These are phyloP conservation scores for Mycteria americana DNA, from an alignment of 2,797 vertebrate species.

Conservation along the genomic window DNA sequence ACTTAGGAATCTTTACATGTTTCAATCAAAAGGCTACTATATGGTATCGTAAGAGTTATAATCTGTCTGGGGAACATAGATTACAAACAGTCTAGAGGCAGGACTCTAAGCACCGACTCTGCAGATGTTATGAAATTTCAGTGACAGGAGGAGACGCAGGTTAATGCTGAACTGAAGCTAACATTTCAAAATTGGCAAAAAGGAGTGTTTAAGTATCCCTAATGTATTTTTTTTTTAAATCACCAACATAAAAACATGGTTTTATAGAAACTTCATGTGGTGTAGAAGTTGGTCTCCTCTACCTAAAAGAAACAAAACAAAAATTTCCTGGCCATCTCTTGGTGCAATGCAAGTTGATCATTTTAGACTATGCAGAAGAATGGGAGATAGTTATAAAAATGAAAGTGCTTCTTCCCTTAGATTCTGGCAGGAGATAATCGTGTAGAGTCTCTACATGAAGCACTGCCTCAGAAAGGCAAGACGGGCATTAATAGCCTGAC, in stretches of 20 bases:
- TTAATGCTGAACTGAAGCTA: neutral
- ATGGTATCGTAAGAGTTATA: neutral
- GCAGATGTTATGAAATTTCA: neutral
- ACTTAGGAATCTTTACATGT: neutral
- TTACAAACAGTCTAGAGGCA: slow-evolving; percentile 1
- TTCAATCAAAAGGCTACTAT: neutral
- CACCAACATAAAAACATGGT: neutral
- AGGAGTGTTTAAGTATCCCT: neutral
- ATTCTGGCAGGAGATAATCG: neutral
- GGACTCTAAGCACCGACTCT: neutral
- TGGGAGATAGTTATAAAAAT: neutral
- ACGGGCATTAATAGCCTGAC: neutral
- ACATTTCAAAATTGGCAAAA: neutral
- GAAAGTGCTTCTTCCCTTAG: neutral
- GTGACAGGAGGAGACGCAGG: neutral
- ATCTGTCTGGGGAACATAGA: neutral
- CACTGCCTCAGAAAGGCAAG: neutral
- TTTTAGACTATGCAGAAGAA: neutral
- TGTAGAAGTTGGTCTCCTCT: neutral
- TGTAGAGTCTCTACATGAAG: neutral
- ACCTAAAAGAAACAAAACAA: neutral
- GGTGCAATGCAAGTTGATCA: neutral
- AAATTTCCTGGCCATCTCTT: neutral
- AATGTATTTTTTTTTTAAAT: neutral
- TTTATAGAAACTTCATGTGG: neutral